Conservation (phyloP, 2,888 invertebrate species). For the Lymantria monacha region DNA sequence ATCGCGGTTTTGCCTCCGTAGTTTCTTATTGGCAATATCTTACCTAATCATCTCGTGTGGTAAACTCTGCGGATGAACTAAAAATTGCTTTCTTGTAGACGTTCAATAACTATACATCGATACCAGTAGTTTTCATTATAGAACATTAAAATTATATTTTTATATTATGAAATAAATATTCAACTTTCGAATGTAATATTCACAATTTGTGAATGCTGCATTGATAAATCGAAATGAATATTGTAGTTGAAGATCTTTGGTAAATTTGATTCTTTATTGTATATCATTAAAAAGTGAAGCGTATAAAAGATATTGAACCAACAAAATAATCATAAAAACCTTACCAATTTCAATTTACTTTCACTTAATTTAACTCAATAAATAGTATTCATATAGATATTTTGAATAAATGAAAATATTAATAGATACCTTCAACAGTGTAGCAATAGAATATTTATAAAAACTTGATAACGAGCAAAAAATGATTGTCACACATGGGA, state of each 20-base stretch:
- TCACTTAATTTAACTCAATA: slow-evolving; percentile 23
- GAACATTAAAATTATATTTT: slow-evolving; percentile 41
- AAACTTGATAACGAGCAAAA: too few species aligned
- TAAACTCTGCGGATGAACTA: slow-evolving; percentile 45
- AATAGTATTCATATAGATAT: slow-evolving; percentile 8
- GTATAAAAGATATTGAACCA: slow-evolving; percentile 14
- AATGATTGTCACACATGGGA: too few species aligned
- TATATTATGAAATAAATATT: slow-evolving; percentile 32
- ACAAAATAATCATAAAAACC: slow-evolving; percentile 3
- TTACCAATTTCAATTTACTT: slow-evolving; percentile 25
- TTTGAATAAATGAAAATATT: not conserved
- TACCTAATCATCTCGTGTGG: slow-evolving; percentile 48
- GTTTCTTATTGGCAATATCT: slow-evolving; percentile 33
- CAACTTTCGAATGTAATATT: slow-evolving; percentile 48
- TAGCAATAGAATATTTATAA: too few species aligned
- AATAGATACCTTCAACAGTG: too few species aligned
- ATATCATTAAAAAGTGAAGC: slow-evolving; percentile 7
- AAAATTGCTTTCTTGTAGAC: slow-evolving; percentile 67
- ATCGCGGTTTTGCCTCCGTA: slow-evolving; percentile 41
- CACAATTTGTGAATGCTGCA: slow-evolving; percentile 23
- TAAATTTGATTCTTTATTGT: slow-evolving; percentile 10
- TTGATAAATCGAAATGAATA: slow-evolving; percentile 24
- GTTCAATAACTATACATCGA: slow-evolving; percentile 34
- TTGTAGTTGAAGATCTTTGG: not conserved
- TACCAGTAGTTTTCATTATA: slow-evolving; percentile 40